phyloP scores from a whole-genome alignment of 1,140 invertebrate species.

The Physella acuta region DNA sequence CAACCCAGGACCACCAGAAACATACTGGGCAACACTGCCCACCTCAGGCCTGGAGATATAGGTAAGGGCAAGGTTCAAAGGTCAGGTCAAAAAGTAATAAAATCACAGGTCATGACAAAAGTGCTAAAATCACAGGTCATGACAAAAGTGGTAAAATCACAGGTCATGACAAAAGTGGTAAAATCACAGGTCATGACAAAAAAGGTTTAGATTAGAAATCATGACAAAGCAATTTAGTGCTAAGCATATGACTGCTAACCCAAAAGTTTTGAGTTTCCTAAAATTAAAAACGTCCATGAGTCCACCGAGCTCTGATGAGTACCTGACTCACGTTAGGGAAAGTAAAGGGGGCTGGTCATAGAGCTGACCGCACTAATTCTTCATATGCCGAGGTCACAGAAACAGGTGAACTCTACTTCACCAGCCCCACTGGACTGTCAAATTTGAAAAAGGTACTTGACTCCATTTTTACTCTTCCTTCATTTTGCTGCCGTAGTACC shows the following conservation, averaged over 20 bases:
- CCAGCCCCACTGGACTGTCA: background rate
- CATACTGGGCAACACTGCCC: slow-evolving; percentile 6
- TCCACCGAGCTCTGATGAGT: no score
- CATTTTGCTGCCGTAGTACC: background rate
- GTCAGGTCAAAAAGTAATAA: slow-evolving; percentile 6
- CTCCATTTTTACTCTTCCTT: background rate
- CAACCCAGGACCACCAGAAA: background rate
- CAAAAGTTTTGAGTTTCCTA: background rate
- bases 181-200: background rate
- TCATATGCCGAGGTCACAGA: no score
- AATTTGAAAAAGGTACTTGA: no score
- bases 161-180: background rate
- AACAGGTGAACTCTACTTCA: background rate
- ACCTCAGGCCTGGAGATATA: slow-evolving; percentile 2
- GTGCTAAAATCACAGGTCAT: background rate
- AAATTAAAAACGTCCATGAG: background rate
- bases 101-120: background rate
- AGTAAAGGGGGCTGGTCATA: no score
- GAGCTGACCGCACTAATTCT: no score
- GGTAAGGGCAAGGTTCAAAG: background rate
- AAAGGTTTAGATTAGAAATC: background rate
- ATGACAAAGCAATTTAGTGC: background rate
- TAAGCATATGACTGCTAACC: background rate
- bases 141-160: background rate
- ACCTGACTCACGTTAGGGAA: no score